Base-by-base conservation (phyloP, 2,797 vertebrate genomes). In the Chaunax sp. region DNA sequence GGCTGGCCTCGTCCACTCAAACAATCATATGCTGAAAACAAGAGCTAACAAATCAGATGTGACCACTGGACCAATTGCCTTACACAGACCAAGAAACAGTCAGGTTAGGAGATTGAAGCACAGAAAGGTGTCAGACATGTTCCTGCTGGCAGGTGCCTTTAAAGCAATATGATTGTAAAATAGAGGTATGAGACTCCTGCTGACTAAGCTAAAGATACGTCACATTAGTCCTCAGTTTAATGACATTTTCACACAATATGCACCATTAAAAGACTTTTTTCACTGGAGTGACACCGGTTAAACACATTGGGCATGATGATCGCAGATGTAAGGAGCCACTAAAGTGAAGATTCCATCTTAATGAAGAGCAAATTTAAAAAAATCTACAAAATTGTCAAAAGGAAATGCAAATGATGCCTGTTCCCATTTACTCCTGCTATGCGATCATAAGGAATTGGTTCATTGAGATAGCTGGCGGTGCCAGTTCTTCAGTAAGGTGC, bases 171-270 rank as follows among this genome's bases (percentile, higher is more conserved):
- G 20, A 71, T n/a, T 7, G 11, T 1, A 47, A 50, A 1, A 26
- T 18, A 25, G 12, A 61, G 12, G 58, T 45, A 35, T 6, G 20
- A 76, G 15, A 45, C 50, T 67, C 44, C 30, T 44, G 26, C 20
- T 22, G 47, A 68, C 28, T 44, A 61, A 16, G 44, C 18, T 41
- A 5, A 26, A 74, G 69, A 35, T 62, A 5, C 19, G 65, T 80
- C 73, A 81, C 85, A 73, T 35, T 59, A 75, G 37, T 46, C 18
- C 15, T 15, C n/a, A 54, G n/a, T 28, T 15, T n/a, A 8, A 14
- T 51, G 0, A 14, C 3, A 10, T 7, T 6, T 6, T n/a, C 38
- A 16, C 20, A 55, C 4, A 38, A 15, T 3, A 3, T 26, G 18
- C 26, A 45, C 44, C 9, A 15, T 44, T 44, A 15, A 49, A 13